Evolutionary conservation across 2,113 vertebrate genomes (phyloP), one percentile per base, ranked within the genome.

Genomic region (Callionymus lyra): DNA sequence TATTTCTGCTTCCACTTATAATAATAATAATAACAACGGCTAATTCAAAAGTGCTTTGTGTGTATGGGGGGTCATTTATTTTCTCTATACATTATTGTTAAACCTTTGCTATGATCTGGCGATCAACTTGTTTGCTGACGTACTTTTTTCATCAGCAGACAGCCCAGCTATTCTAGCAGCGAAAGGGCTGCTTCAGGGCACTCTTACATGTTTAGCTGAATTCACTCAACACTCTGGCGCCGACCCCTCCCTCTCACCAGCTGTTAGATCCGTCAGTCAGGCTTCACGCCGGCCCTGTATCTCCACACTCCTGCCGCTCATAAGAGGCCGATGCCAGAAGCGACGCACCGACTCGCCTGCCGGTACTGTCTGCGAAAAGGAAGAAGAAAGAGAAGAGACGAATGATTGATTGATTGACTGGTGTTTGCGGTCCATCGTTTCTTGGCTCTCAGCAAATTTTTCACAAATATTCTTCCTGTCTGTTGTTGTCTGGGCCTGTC

Each of bases 171-270:
- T 68, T 67, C 59, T 37, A 59, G 51, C 54, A 63, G 46, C 65
- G 66, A 73, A 47, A 54, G 41, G n/a, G 19, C 38, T 34, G 56
- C 69, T 68, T 10, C 8, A 44, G 61, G 67, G 63, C 62, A 70
- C 35, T 47, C 47, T 47, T 6, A 13, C 42, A 65, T 49, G 42
- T 44, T 73, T 65, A 50, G 50, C 48, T 44, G 43, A 36, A 2
- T 47, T 73, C 66, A 56, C 38, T 72, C 54, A 68, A 59, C 77
- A 72, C 62, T 59, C 44, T 71, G 48, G 35, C 34, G 1, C 4
- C 43, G 6, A 47, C 59, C 56, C 59, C 64, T 69, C 67, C 70
- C 41, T 56, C 50, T 41, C 31, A 2, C 46, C 53, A 62, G 55
- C 46, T 56, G 59, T 68, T 65, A 13, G 38, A 12, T 21, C 51